phyloP scores from a whole-genome alignment of 64 coral and sea anemone genomes.

The Hydrozoanthus tunicans region DNA sequence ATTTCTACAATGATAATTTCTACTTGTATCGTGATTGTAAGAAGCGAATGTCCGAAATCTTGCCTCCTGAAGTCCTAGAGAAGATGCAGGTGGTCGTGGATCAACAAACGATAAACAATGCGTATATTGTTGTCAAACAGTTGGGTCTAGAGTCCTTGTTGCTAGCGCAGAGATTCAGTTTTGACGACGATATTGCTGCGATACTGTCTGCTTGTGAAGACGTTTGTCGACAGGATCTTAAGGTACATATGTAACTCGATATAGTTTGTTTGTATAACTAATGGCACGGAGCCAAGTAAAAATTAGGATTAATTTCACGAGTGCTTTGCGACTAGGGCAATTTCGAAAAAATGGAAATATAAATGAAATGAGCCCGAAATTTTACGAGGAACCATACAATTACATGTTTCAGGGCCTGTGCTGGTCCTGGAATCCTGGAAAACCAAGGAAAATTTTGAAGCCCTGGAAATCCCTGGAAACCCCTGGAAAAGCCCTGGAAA shows the following conservation, averaged over 20 bases:
- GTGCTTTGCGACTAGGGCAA: too few species aligned
- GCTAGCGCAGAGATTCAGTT: slow-evolving; percentile 64
- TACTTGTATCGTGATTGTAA: slow-evolving; percentile 76
- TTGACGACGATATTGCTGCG: slow-evolving; percentile 65
- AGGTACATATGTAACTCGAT: not conserved
- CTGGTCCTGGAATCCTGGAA: too few species aligned
- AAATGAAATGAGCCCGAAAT: too few species aligned
- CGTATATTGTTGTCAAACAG: slow-evolving; percentile 87
- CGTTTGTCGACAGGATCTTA: slow-evolving; percentile 82
- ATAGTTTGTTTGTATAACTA: too few species aligned
- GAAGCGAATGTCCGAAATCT: slow-evolving; percentile 66
- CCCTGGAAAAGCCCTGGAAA: too few species aligned
- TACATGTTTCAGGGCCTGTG: too few species aligned
- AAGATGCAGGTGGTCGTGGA: slow-evolving; percentile 87
- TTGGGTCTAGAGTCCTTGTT: slow-evolving; percentile 84
- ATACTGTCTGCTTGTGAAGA: slow-evolving; percentile 83
- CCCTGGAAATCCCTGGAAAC: too few species aligned
- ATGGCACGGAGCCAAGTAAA: too few species aligned
- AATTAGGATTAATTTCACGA: too few species aligned
- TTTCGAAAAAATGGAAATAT: too few species aligned
- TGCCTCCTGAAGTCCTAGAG: slow-evolving; percentile 73
- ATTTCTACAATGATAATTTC: slow-evolving; percentile 89
- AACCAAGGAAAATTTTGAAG: too few species aligned
- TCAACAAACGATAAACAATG: slow-evolving; percentile 88
- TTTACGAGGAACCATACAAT: too few species aligned